A percentile compares a stretch with the other conserved stretches of the same genome.
These are phyloP conservation scores for Protula sp. DNA, from an alignment of 2,888 invertebrate genomes.

Conservation along the genomic window DNA sequence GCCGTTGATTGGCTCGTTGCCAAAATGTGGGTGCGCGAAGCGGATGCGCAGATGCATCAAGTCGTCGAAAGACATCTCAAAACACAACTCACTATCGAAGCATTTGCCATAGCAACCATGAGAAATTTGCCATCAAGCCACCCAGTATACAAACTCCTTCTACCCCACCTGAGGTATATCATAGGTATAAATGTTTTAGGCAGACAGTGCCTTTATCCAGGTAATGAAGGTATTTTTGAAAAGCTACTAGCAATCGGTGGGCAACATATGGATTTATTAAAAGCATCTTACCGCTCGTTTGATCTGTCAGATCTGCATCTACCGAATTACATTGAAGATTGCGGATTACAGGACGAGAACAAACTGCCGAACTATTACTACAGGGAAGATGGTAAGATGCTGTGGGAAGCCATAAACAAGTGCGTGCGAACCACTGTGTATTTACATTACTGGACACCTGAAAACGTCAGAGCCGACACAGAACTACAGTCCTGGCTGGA, in stretches of 20 bases:
- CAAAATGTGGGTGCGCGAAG: constrained; percentile 23
- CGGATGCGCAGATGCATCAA: constrained; percentile 24
- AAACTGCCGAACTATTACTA: constrained; percentile 18
- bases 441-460: constrained; percentile 16
- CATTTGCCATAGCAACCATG: constrained; percentile 15
- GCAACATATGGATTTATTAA: constrained; percentile 4
- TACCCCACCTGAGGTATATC: constrained; percentile 16
- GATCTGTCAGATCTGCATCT: constrained; percentile 10
- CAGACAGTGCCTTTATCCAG: constrained; percentile 6
- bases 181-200: constrained; percentile 9
- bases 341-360: constrained; percentile 13
- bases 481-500: constrained; percentile 18
- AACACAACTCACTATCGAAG: constrained; percentile 15
- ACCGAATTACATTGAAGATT: constrained; percentile 9
- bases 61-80: constrained; percentile 12
- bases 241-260: constrained; percentile 14
- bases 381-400: constrained; percentile 14
- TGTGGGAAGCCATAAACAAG: constrained; percentile 20
- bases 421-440: constrained; percentile 12
- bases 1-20: constrained; percentile 18
- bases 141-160: constrained; percentile 23
- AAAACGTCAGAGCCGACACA: constrained; percentile 14
- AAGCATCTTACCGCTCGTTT: constrained; percentile 7
- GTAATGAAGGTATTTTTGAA: constrained; percentile 3
- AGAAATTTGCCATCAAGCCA: constrained; percentile 21